Percentiles rank a stretch among this genome's conserved stretches.
Conservation (phyloP, 2,113 vertebrate genomes). For the Daphoenositta chrysoptera region DNA sequence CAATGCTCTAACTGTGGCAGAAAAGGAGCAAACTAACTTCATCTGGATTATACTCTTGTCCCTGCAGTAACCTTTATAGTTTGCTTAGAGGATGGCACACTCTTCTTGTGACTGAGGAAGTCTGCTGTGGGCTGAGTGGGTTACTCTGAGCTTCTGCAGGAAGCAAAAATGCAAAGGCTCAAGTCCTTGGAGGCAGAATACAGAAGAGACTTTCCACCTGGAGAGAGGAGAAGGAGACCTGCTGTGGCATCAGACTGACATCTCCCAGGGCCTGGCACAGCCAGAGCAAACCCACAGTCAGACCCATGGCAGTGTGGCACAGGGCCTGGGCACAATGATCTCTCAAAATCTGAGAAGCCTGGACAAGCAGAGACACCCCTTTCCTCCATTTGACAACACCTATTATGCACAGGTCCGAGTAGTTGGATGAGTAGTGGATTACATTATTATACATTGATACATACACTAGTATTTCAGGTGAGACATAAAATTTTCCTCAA, state of each 20-base stretch:
- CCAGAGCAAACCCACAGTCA: not conserved
- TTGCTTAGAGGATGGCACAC: not conserved
- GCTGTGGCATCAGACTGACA: not conserved
- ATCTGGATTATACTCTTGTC: not conserved
- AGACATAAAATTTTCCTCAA: not conserved
- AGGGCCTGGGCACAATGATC: not conserved
- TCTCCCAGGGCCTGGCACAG: too few species aligned
- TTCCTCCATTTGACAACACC: not conserved
- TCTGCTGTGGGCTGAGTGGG: not conserved
- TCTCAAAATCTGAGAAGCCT: not conserved
- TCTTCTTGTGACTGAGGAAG: not conserved
- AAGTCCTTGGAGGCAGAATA: not conserved
- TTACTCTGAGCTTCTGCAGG: not conserved
- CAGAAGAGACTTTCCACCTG: not conserved
- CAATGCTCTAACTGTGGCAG: not conserved
- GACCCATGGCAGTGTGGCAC: not conserved
- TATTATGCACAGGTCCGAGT: fast-evolving
- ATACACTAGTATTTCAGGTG: not conserved
- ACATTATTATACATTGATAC: not conserved
- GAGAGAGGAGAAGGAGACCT: not conserved
- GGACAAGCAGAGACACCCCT: not conserved
- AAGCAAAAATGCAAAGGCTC: not conserved
- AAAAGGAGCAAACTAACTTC: not conserved
- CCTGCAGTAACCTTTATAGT: not conserved
- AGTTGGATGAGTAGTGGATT: not conserved